Evolutionary conservation across 2,797 vertebrate genomes (phyloP).

Genomic region (Anabacerthia variegaticeps): DNA sequence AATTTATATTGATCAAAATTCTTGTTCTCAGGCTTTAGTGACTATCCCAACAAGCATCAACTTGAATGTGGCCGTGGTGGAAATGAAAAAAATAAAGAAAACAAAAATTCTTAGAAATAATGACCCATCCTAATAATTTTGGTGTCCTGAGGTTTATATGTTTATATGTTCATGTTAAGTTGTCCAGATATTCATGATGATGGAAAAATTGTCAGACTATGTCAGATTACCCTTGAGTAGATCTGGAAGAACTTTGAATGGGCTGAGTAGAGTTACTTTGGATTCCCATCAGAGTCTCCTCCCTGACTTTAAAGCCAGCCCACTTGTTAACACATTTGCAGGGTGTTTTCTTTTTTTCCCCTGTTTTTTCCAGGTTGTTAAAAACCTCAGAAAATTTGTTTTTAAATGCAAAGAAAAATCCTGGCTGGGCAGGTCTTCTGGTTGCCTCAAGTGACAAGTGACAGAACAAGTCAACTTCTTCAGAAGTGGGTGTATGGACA

Average conservation of each 20-base stretch:
- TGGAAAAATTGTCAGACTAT: not conserved
- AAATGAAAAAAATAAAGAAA: not conserved
- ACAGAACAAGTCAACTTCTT: not conserved
- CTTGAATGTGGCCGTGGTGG: not conserved
- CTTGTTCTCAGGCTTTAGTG: not conserved
- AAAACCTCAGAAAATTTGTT: not conserved
- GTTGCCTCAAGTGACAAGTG: not conserved
- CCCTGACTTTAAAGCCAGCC: not conserved
- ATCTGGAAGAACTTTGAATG: not conserved
- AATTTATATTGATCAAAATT: not conserved
- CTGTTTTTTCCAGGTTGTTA: not conserved
- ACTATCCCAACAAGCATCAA: not conserved
- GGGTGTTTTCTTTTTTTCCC: not conserved
- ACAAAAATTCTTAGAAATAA: not conserved
- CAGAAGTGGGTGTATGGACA: accelerated
- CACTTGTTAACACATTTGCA: not conserved
- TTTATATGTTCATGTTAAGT: not conserved
- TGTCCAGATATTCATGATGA: not conserved
- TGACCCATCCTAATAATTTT: not conserved
- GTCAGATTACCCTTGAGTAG: not conserved
- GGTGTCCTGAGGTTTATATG: not conserved
- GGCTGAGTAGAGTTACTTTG: not conserved
- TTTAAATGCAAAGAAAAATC: not conserved
- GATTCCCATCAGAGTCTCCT: not conserved
- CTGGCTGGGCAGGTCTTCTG: accelerated